phyloP scores from a whole-genome alignment of 2,113 vertebrate species.

The Corythoichthys intestinalis region DNA sequence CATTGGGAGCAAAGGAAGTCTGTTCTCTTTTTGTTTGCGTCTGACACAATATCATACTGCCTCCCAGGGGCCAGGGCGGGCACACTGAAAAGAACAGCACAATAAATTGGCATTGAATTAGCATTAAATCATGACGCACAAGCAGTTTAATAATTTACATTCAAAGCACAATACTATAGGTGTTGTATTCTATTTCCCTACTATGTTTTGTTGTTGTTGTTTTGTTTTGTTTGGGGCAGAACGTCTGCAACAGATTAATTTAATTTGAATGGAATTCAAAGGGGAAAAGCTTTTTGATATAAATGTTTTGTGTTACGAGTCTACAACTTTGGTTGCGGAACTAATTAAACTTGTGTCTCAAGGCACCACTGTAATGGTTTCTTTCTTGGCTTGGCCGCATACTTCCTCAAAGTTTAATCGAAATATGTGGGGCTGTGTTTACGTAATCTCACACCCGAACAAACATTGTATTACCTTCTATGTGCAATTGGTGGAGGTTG shows the following conservation, averaged over 20 bases:
- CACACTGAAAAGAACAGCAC: not conserved
- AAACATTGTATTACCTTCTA: constrained; percentile 9
- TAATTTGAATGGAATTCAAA: not conserved
- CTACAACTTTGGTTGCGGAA: no score
- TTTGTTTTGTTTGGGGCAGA: no score
- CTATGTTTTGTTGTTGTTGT: no score
- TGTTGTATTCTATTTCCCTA: no score
- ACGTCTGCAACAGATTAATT: not conserved
- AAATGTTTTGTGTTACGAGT: not conserved
- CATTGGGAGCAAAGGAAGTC: no score
- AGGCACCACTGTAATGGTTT: not conserved
- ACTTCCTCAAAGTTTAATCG: not conserved
- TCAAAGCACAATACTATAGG: not conserved
- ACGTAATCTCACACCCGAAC: constrained; percentile 16
- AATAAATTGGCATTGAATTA: not conserved
- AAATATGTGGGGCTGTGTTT: not conserved
- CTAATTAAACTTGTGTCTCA: not conserved
- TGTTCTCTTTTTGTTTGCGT: no score
- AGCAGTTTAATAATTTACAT: not conserved
- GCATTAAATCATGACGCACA: not conserved
- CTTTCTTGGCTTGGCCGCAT: not conserved
- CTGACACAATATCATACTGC: no score
- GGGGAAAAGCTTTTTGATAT: not conserved
- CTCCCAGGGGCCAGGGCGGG: no score
- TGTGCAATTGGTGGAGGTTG: not conserved